Evolutionary conservation across 2,113 vertebrate species (phyloP).

Genomic region (Globicephala melas): DNA sequence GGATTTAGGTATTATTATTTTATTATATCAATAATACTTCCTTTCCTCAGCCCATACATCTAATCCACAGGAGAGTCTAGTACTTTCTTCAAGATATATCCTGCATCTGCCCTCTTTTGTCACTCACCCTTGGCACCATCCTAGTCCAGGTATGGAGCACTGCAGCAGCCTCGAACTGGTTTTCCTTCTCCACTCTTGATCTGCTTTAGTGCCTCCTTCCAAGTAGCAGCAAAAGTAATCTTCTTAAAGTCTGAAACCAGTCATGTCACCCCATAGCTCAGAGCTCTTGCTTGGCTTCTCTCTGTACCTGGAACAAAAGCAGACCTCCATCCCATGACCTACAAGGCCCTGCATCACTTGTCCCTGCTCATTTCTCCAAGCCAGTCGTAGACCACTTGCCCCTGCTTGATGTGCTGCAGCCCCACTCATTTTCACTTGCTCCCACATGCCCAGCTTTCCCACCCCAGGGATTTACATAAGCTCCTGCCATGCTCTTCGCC

Average conservation of each 20-base stretch:
- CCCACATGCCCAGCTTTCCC: not conserved
- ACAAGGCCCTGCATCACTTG: not conserved
- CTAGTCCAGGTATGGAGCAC: not conserved
- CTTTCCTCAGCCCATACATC: not conserved
- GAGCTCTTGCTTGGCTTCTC: not conserved
- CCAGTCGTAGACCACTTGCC: not conserved
- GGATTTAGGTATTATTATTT: not conserved
- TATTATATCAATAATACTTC: not conserved
- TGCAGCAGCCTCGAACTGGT: not conserved
- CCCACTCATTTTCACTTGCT: not conserved
- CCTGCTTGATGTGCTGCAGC: not conserved
- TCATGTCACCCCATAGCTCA: not conserved
- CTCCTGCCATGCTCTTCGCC: not conserved
- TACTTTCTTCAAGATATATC: not conserved
- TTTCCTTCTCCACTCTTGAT: not conserved
- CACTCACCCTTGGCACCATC: not conserved
- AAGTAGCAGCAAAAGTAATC: not conserved
- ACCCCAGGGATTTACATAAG: not conserved
- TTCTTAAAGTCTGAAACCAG: not conserved
- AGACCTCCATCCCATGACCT: not conserved
- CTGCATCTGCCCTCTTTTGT: not conserved
- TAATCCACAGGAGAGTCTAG: not conserved
- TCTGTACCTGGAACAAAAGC: not conserved
- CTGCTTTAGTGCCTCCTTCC: not conserved
- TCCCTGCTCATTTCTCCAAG: not conserved